phyloP scores from a whole-genome alignment of 2,113 vertebrate genomes.

The Oreotragus oreotragus region DNA sequence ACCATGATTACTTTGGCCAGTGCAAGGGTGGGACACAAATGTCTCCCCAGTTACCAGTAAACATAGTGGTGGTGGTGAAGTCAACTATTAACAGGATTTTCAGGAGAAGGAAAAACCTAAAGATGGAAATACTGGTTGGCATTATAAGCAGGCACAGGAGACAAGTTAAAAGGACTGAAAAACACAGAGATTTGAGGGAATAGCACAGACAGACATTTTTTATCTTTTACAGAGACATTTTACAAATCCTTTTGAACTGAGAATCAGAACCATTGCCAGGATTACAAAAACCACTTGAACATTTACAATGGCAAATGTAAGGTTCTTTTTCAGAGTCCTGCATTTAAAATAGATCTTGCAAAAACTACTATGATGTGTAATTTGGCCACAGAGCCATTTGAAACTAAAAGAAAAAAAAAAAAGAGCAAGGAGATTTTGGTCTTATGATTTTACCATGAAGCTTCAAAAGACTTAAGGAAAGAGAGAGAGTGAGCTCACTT shows the following conservation, averaged over 20 bases:
- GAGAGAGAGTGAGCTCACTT: neutral
- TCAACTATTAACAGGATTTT: neutral
- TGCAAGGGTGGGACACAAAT: neutral
- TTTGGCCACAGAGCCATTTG: constrained; percentile 4
- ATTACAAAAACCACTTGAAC: neutral
- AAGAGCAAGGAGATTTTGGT: neutral
- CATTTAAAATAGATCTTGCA: neutral
- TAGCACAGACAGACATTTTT: neutral
- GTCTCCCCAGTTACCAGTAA: neutral
- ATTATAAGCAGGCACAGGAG: neutral
- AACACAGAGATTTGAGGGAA: neutral
- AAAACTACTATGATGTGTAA: neutral
- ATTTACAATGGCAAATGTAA: neutral
- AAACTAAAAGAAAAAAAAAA: neutral
- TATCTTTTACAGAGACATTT: neutral
- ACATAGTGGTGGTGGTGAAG: neutral
- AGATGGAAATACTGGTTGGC: neutral
- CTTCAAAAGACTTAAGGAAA: neutral
- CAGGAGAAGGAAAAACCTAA: neutral
- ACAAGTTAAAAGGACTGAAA: neutral
- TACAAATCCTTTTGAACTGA: neutral
- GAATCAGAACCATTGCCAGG: neutral
- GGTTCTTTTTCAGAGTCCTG: neutral
- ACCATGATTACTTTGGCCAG: neutral
- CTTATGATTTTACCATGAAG: neutral